These are phyloP conservation scores for Acanthiza pusilla DNA, from an alignment of 2,797 vertebrate species.

Conservation along the genomic window DNA sequence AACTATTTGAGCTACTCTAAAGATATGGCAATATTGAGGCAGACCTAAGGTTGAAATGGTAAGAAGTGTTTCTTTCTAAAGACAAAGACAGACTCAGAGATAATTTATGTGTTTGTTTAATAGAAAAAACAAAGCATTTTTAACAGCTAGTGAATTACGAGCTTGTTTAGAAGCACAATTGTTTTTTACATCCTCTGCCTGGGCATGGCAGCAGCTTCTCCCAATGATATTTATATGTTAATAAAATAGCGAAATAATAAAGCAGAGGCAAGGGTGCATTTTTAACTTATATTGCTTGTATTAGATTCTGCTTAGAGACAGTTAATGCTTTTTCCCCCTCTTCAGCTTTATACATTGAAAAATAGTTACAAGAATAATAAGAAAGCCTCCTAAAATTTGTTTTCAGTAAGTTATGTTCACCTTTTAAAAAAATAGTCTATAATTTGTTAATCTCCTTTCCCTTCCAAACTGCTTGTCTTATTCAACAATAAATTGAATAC, in stretches of 20 bases:
- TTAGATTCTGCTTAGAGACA: slow-evolving; percentile 41
- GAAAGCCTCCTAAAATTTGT: slow-evolving; percentile 53
- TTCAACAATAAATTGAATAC: slow-evolving; percentile 72
- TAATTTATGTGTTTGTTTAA: slow-evolving; percentile 1
- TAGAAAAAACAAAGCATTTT: neutral
- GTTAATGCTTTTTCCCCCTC: neutral
- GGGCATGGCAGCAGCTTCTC: slow-evolving; percentile 21
- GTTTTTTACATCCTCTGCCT: neutral
- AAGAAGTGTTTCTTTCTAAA: neutral
- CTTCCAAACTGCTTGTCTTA: slow-evolving; percentile 66
- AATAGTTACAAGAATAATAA: slow-evolving; percentile 24
- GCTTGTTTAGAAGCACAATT: slow-evolving; percentile 15
- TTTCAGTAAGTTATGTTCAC: slow-evolving; percentile 54
- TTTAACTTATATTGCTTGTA: slow-evolving; percentile 13
- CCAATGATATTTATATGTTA: slow-evolving; percentile 55
- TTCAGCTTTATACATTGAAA: slow-evolving; percentile 32
- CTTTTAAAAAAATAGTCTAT: slow-evolving; percentile 48
- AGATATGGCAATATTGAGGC: neutral
- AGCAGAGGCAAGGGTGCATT: slow-evolving; percentile 22
- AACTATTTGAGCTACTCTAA: neutral
- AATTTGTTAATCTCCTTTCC: slow-evolving; percentile 69
- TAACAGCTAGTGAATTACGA: slow-evolving; percentile 21
- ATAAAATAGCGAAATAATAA: slow-evolving; percentile 57
- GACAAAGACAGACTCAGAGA: neutral
- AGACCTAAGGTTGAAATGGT: neutral